A percentile compares a stretch with the other conserved stretches of the same genome.
phyloP scores from a whole-genome alignment of 2,888 invertebrate genomes.

The Campoplex capitator region DNA sequence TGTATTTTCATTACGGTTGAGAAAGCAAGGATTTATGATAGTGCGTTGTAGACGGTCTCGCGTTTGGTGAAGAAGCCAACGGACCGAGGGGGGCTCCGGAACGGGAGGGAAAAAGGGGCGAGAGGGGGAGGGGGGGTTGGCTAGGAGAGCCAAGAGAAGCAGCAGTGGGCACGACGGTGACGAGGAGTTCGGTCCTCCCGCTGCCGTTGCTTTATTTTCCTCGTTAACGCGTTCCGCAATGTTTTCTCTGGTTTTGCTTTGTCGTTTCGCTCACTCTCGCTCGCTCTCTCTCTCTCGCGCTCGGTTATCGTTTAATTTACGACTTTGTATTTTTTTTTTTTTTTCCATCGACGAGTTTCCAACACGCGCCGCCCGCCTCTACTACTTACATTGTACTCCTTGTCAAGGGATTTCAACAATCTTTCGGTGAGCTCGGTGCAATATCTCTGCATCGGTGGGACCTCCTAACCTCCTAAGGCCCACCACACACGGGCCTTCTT shows the following conservation, averaged over 20 bases:
- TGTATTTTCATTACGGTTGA: conserved; percentile 12
- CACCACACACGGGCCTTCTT: conserved; percentile 78
- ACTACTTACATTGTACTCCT: conserved; percentile 98
- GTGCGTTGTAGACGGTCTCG: conserved; percentile 31
- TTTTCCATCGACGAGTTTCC: conserved; percentile 50
- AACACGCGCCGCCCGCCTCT: conserved; percentile 55
- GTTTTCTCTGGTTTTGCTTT: conserved; percentile 25
- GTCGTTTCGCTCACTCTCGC: conserved; percentile 30
- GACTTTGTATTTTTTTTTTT: conserved; percentile 26
- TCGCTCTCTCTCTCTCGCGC: conserved; percentile 30
- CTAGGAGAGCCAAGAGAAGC: conserved; percentile 66
- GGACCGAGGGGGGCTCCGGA: conserved; percentile 44
- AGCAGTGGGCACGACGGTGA: conserved; percentile 69
- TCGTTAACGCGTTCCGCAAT: conserved; percentile 41
- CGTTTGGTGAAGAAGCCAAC: conserved; percentile 22
- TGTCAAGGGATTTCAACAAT: conserved; percentile 98
- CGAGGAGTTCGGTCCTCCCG: conserved; percentile 68
- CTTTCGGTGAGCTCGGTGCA: conserved; percentile 95
- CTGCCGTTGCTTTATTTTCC: conserved; percentile 59
- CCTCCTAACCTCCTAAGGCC: conserved; percentile 81
- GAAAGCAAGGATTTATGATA: conserved; percentile 9
- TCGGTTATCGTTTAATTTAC: conserved; percentile 35
- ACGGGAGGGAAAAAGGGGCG: conserved; percentile 53
- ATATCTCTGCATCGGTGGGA: conserved; percentile 85
- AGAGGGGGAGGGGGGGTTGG: conserved; percentile 41